phyloP scores from a whole-genome alignment of 2,113 vertebrate genomes.

The Puntigrus tetrazona region DNA sequence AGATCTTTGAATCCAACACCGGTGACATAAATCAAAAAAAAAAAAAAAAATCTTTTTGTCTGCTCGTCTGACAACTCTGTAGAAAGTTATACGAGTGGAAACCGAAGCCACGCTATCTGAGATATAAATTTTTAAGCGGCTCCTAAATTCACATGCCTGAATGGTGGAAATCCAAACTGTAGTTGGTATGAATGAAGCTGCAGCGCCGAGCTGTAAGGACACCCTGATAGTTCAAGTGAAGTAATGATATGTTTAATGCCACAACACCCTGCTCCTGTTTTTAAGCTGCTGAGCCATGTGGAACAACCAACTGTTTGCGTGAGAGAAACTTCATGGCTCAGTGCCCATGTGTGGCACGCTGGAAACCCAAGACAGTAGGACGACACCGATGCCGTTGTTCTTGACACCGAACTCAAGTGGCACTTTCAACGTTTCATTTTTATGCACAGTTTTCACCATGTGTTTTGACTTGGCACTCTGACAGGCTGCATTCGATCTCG shows the following conservation, averaged over 20 bases:
- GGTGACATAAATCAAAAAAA: not conserved
- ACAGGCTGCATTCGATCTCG: not conserved
- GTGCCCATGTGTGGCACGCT: constrained; percentile 29
- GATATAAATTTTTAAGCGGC: not conserved
- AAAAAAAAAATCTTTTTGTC: not conserved
- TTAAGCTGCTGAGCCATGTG: constrained; percentile 31
- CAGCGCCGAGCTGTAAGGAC: not conserved
- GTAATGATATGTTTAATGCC: constrained; percentile 37
- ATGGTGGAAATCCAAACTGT: constrained; percentile 39
- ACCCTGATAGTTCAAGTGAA: constrained; percentile 34
- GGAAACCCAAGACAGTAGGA: constrained; percentile 32
- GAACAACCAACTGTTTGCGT: constrained; percentile 37
- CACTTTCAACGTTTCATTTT: constrained; percentile 42
- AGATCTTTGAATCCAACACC: not conserved
- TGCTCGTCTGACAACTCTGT: not conserved
- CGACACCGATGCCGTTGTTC: constrained; percentile 22
- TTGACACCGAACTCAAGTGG: constrained; percentile 44
- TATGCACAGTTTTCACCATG: not conserved
- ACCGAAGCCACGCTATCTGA: not conserved
- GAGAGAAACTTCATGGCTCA: constrained; percentile 35
- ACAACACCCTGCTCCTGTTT: constrained; percentile 33
- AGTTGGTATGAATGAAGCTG: constrained; percentile 17
- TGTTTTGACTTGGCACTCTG: constrained; percentile 12
- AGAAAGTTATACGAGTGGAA: constrained; percentile 1
- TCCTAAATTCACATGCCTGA: constrained; percentile 13